Evolutionary conservation across 2,797 vertebrate genomes (phyloP).

Genomic region (Euthynnus affinis): DNA sequence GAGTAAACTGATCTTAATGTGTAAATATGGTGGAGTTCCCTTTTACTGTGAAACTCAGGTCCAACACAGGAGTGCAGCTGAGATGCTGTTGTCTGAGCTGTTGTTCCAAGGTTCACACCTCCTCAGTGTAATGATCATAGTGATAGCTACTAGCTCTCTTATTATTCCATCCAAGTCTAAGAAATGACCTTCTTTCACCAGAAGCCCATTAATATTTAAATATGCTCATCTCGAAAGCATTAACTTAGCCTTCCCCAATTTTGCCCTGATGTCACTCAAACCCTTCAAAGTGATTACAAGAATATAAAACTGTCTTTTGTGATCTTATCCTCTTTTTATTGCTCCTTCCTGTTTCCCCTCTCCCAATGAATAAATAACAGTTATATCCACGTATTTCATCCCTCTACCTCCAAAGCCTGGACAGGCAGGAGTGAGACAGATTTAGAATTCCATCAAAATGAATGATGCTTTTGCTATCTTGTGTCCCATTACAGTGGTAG

Average conservation of each 20-base stretch:
- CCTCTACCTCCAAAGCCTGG: slow-evolving; percentile 30
- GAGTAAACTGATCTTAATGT: too few species aligned
- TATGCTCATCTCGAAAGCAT: slow-evolving; percentile 68
- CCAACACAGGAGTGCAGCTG: background rate
- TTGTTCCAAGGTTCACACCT: background rate
- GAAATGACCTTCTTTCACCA: slow-evolving; percentile 61
- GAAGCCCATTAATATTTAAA: slow-evolving; percentile 72
- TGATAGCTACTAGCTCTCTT: slow-evolving; percentile 7
- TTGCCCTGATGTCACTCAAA: slow-evolving; percentile 55
- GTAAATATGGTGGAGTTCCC: background rate
- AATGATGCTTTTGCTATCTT: slow-evolving; percentile 56
- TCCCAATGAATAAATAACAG: slow-evolving; percentile 61
- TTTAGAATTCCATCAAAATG: slow-evolving; percentile 65
- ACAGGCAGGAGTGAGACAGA: slow-evolving; percentile 46
- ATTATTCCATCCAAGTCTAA: slow-evolving; percentile 54
- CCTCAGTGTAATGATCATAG: slow-evolving; percentile 10
- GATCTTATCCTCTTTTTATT: slow-evolving; percentile 70
- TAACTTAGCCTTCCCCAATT: slow-evolving; percentile 51
- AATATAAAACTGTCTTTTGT: slow-evolving; percentile 69
- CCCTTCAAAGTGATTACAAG: slow-evolving; percentile 65
- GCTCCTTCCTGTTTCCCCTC: slow-evolving; percentile 53
- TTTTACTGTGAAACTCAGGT: background rate
- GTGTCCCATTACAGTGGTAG: slow-evolving; percentile 25
- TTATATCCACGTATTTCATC: slow-evolving; percentile 61
- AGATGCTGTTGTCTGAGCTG: background rate